Conservation (phyloP, 2,888 invertebrate species). For the Phyto melanocephala region DNA sequence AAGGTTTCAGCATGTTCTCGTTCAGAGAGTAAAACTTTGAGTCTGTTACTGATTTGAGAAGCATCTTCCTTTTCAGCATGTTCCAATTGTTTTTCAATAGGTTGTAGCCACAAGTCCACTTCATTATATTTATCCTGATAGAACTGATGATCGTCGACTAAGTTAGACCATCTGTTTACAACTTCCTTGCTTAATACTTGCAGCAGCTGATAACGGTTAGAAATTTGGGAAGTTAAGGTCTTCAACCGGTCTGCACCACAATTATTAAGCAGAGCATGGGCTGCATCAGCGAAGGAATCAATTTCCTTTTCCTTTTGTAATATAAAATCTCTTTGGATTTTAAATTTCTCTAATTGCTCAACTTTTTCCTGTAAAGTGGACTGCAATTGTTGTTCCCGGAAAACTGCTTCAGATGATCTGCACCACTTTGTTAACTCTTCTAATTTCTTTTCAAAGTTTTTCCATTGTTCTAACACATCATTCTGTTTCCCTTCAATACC, state of each 20-base stretch:
- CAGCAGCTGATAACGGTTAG: conserved; percentile 89
- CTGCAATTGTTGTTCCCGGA: conserved; percentile 91
- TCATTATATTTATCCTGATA: conserved; percentile 88
- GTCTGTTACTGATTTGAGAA: conserved; percentile 84
- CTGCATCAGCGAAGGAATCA: conserved; percentile 92
- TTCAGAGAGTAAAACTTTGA: conserved; percentile 87
- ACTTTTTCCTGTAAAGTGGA: conserved; percentile 90
- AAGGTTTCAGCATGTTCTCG: conserved; percentile 91
- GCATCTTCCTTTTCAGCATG: conserved; percentile 83
- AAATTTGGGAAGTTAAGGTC: conserved; percentile 92
- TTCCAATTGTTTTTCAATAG: conserved; percentile 85
- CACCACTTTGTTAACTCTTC: conserved; percentile 93
- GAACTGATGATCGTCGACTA: conserved; percentile 90
- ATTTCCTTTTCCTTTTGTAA: conserved; percentile 90
- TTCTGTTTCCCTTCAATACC: conserved; percentile 87
- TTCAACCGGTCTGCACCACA: conserved; percentile 92
- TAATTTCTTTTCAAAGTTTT: conserved; percentile 89
- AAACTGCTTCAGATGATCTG: conserved; percentile 88
- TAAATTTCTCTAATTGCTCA: conserved; percentile 85
- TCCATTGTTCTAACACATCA: conserved; percentile 89
- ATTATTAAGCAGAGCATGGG: conserved; percentile 90
- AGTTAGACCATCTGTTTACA: conserved; percentile 89
- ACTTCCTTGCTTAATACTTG: conserved; percentile 91
- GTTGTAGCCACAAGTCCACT: conserved; percentile 87
- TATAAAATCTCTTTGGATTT: conserved; percentile 87